Evolutionary conservation across 92 coral and sea anemone species (phyloP), one percentile per base, ranked within the genome.

Genomic region (Hydrozoanthus gracilis): DNA sequence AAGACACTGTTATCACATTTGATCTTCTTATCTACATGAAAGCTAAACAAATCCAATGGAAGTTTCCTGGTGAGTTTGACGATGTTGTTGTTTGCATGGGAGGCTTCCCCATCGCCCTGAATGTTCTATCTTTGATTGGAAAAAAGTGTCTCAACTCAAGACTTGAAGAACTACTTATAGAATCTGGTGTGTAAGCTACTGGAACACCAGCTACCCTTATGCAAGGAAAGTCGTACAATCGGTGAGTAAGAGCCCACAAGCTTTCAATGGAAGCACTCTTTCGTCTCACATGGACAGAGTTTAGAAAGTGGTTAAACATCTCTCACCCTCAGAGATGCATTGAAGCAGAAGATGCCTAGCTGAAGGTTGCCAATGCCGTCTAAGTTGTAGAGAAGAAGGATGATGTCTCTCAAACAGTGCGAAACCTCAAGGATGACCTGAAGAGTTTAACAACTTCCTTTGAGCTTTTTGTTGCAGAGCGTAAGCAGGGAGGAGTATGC

Each of bases 21-120:
- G 93, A 92, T 67, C 90, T 92, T 56, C 85, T 71, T 56, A 87
- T 83, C 44, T 83, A 83, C 10, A 65, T 88, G 45, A 91, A 91
- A 78, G 93, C 92, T 51, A 91, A 91, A 82, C 93, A 93, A 79
- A 44, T 91, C 55, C 93, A 93, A 76, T 58, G 82, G 87, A 88
- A 77, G 71, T 70, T 78, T 52, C 76, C 82, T 11, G 86, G 77
- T 0, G 93, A 91, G 86, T 88, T 93, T 77, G 52, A 68, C 11
- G 78, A 83, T 76, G 74, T 68, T 54, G 92, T 91, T 4, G 82
- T 93, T n/a, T 78, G 93, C 66, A 86, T 88, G 90, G 93, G 95
- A 58, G 89, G 95, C 2, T 90, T 88, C 67, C 95, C 90, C 82
- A 90, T 93, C 8, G 92, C 89, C 1, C 80, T 91, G n/a, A 86